Conservation (phyloP, 2,113 vertebrate genomes). For the Eptesicus fuscus region DNA sequence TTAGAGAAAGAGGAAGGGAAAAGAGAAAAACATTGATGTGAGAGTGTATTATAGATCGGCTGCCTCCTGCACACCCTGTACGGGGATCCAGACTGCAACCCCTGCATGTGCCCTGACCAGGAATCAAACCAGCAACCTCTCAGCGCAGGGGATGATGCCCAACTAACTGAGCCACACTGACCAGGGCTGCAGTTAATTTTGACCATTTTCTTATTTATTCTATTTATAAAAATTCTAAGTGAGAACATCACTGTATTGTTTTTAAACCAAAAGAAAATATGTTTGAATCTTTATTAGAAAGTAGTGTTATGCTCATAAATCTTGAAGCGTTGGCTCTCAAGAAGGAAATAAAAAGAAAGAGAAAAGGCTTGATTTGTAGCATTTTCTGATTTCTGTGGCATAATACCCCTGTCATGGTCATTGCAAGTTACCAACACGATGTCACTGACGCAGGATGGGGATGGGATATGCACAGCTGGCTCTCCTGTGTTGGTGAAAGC, state of each 20-base stretch:
- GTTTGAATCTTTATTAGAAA: slow-evolving; percentile 31
- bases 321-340: neutral
- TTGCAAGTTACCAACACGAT: neutral
- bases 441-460: neutral
- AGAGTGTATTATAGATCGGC: no score
- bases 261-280: neutral
- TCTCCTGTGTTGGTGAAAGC: neutral
- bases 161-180: no score
- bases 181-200: neutral
- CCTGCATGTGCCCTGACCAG: no score
- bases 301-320: neutral
- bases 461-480: neutral
- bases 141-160: no score
- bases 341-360: neutral
- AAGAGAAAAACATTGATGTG: no score
- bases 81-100: no score
- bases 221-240: neutral
- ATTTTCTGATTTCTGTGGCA: neutral
- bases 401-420: neutral
- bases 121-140: no score
- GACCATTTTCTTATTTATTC: neutral
- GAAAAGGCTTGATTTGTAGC: neutral
- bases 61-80: no score
- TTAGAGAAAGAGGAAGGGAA: no score
- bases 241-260: neutral